Base-by-base conservation (phyloP, 2,113 vertebrate genomes). In the Maccullochella peelii region DNA sequence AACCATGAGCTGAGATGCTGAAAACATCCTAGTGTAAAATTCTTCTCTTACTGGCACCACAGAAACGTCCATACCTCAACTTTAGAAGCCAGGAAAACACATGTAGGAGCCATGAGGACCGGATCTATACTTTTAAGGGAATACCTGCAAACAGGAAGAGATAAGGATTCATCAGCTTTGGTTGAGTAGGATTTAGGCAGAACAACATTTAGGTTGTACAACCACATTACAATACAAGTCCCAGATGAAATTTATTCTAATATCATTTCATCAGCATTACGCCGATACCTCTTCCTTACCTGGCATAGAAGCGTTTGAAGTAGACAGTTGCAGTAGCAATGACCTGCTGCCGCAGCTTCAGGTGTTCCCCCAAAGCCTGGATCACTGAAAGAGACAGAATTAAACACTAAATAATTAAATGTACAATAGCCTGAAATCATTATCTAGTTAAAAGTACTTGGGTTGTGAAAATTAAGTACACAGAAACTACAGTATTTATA, bases 71-170 rank as follows among this genome's bases (percentile, higher is more conserved):
- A 93, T 96, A 99, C 98, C 98, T 99, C 98, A 90, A 99, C 98
- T 97, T 99, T 99, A 90, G 98, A 99, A 94, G 98, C 98, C 92
- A 99, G 96, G 95, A 99, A 99, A 86, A 99, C 98, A 96, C 98
- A 99, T 21, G 98, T 99, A 78, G 98, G 98, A 93, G 98, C 98
- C 98, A 99, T 99, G 90, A 99, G 96, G 83, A 99, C 98, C 80
- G 98, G 98, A 95, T 99, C 98, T 94, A 99, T 99, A 95, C 98
- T 99, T 96, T 99, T 99, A 93, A 99, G 93, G 90, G 98, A 99
- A 94, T 99, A 99, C 92, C 98, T 99, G 93, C 84, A 94, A 92
- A 87, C 61, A 93, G 91, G 74, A 57, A 3, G 2, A 79, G 2
- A 59, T 16, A 23, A 6, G 49, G 4, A 20, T 79, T 52, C 74